A percentile compares a stretch with the other conserved stretches of the same genome.
These are phyloP conservation scores for Trichonephila clavipes DNA, from an alignment of 1,140 invertebrate species.

Conservation along the genomic window DNA sequence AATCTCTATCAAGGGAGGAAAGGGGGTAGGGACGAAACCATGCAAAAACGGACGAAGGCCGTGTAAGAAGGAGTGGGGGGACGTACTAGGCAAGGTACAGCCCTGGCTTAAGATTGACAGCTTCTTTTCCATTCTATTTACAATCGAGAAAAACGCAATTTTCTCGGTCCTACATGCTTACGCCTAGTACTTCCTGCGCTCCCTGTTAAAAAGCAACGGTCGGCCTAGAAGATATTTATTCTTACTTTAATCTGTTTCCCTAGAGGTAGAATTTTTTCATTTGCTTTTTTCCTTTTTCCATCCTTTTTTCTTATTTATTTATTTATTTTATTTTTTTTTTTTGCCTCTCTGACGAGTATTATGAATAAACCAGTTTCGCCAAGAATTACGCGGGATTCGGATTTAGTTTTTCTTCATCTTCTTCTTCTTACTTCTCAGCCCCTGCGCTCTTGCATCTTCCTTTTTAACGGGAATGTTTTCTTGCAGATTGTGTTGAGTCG, in stretches of 20 bases:
- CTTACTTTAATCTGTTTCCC: slow-evolving; percentile 74
- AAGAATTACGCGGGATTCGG: slow-evolving; percentile 67
- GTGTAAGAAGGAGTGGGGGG: neutral
- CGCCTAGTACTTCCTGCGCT: slow-evolving; percentile 34
- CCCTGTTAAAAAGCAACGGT: slow-evolving; percentile 74
- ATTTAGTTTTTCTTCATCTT: slow-evolving; percentile 55
- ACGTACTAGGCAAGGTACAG: neutral
- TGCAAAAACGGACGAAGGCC: slow-evolving; percentile 16
- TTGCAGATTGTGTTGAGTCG: slow-evolving; percentile 54
- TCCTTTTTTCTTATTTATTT: slow-evolving; percentile 23
- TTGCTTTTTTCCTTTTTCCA: slow-evolving; percentile 44
- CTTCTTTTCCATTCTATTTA: slow-evolving; percentile 75
- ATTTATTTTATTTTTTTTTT: slow-evolving; percentile 35
- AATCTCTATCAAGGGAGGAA: slow-evolving; percentile 69
- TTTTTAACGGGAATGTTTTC: slow-evolving; percentile 44
- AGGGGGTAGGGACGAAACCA: neutral
- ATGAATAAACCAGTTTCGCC: slow-evolving; percentile 75
- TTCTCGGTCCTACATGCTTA: slow-evolving; percentile 72
- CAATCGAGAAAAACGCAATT: slow-evolving; percentile 75
- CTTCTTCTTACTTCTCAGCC: neutral
- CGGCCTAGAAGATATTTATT: slow-evolving; percentile 71
- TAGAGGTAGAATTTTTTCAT: slow-evolving; percentile 56
- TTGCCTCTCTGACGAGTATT: slow-evolving; percentile 63
- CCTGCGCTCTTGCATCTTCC: slow-evolving; percentile 1
- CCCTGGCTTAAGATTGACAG: slow-evolving; percentile 70